Percentiles rank a stretch among this genome's conserved stretches.
Evolutionary conservation across 2,888 invertebrate genomes (phyloP).

Genomic region (Drosophila tanythrix): DNA sequence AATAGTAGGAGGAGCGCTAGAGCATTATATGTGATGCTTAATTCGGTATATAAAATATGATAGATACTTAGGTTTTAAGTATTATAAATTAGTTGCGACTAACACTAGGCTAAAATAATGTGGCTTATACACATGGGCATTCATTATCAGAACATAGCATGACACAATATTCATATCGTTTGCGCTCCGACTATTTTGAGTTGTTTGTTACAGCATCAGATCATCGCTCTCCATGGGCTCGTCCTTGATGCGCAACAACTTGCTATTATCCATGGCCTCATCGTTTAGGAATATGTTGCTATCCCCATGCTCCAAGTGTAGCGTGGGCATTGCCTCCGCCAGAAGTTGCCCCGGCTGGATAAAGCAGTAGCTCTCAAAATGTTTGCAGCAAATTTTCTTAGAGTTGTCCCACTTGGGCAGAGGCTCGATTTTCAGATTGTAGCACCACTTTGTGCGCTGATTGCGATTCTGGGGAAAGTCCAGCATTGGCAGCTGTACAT

Average conservation of each 20-base stretch:
- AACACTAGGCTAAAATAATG: slow-evolving; percentile 43
- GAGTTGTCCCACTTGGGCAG: slow-evolving; percentile 65
- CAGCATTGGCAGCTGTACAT: slow-evolving; percentile 55
- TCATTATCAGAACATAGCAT: slow-evolving; percentile 28
- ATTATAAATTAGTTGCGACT: slow-evolving; percentile 25
- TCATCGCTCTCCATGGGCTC: slow-evolving; percentile 66
- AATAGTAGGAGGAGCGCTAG: slow-evolving; percentile 11
- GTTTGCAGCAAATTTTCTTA: slow-evolving; percentile 71
- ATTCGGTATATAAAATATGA: slow-evolving; percentile 23
- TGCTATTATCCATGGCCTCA: slow-evolving; percentile 34
- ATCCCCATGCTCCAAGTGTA: slow-evolving; percentile 73
- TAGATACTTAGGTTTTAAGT: slow-evolving; percentile 16
- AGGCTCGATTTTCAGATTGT: slow-evolving; percentile 68
- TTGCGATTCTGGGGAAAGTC: slow-evolving; percentile 69
- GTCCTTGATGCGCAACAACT: slow-evolving; percentile 55
- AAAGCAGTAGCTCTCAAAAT: slow-evolving; percentile 71
- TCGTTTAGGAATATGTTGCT: slow-evolving; percentile 73
- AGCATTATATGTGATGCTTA: slow-evolving; percentile 39
- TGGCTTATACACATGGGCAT: slow-evolving; percentile 46
- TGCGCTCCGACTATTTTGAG: slow-evolving; percentile 9
- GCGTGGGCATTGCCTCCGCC: slow-evolving; percentile 77
- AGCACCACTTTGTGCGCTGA: slow-evolving; percentile 68
- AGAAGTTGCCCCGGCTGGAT: slow-evolving; percentile 56
- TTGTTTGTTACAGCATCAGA: slow-evolving; percentile 52
- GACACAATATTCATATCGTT: slow-evolving; percentile 21